Base-by-base conservation (phyloP, 2,113 vertebrate species). In the Martes martes region DNA sequence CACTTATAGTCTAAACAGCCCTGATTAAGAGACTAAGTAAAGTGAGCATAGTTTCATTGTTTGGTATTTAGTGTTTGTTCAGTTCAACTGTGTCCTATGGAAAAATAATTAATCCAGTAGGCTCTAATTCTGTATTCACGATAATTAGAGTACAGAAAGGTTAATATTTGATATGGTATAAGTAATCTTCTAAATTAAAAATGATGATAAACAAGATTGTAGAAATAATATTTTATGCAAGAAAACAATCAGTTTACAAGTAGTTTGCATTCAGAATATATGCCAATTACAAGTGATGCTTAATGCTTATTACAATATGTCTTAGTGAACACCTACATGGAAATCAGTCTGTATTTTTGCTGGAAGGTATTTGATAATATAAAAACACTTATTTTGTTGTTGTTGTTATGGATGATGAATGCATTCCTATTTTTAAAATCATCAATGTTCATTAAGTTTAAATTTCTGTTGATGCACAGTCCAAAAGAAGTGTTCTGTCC, bases 391-490 rank as follows among this genome's bases (percentile, higher is more conserved):
- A 59, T 39, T 96, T 86, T 80, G 8, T 71, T 92, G 42, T 65
- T 92, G 50, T 52, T 52, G 7, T 36, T 73, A 81, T 78, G 5
- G 19, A 57, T 33, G 36, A 69, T 78, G 31, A 80, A 94, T 76
- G 10, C 4, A 63, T 95, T 91, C 18, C 55, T 94, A 76, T 88
- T 95, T 95, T 95, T 76, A 93, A 95, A 89, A 88, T 87, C 33
- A 81, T 0, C 42, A 47, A 2, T 45, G 55, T 26, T 89, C 5
- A 80, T 93, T 76, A 89, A 65, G 11, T 67, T 95, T 82, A 76
- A 8, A n/a, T 74, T 94, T 96, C 16, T 96, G 2, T 84, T 80
- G n/a, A 82, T 94, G 21, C 7, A 74, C 11, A 82, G 26, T 76
- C 23, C 7, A 94, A 96, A 95, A 85, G 36, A 4, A 18, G 3